Conservation (phyloP, 2,888 invertebrate species). For the Isotomurus palustris region DNA sequence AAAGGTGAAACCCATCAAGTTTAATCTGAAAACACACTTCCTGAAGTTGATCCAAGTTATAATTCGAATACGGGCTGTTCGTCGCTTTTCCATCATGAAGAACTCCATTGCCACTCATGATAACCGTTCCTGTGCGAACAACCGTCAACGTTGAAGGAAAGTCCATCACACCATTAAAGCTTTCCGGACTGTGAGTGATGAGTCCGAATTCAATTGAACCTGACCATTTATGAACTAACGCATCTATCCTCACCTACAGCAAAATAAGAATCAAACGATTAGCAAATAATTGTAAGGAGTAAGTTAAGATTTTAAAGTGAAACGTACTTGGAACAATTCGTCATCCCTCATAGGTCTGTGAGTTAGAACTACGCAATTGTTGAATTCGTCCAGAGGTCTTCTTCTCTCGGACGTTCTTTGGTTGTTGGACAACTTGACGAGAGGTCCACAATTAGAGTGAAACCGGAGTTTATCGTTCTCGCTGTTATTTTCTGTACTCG, state of each 20-base stretch:
- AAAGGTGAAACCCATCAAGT: too few relatives aligned
- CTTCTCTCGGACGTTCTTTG: constrained; percentile 73
- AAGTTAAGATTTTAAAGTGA: background rate
- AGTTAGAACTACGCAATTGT: constrained; percentile 94
- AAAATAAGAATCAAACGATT: background rate
- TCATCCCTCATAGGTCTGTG: constrained; percentile 79
- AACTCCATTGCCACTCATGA: constrained; percentile 91
- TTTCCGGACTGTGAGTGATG: constrained; percentile 85
- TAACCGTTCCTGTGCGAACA: constrained; percentile 83
- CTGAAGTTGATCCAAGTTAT: constrained; percentile 81
- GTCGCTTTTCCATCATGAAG: constrained; percentile 94
- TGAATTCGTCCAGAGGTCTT: constrained; percentile 86
- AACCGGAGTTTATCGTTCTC: constrained; percentile 68
- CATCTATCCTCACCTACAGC: constrained; percentile 75
- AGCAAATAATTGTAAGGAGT: background rate
- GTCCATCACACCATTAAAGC: constrained; percentile 57
- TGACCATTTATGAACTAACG: constrained; percentile 92
- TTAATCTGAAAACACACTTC: constrained; percentile 47
- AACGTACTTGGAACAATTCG: constrained; percentile 75
- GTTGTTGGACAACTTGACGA: constrained; percentile 78
- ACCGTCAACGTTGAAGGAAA: constrained; percentile 98
- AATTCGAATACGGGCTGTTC: constrained; percentile 83
- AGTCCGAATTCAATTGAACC: constrained; percentile 58
- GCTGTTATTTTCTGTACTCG: constrained; percentile 39
- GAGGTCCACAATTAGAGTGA: constrained; percentile 79